phyloP scores from a whole-genome alignment of 2,113 vertebrate genomes.

The Odontophorus gujanensis region DNA sequence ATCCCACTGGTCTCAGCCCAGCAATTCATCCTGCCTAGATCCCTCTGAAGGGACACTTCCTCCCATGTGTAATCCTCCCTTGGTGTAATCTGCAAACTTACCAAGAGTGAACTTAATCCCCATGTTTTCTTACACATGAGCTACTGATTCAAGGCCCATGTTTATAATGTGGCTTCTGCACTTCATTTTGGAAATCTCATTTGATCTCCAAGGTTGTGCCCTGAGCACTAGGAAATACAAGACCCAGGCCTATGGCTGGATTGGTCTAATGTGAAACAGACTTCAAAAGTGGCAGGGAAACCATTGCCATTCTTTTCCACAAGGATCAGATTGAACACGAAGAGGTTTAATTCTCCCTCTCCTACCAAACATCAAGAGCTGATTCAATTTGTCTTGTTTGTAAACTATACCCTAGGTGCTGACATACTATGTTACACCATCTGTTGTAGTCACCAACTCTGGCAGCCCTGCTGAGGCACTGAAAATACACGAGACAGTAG shows the following conservation, averaged over 20 bases:
- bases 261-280: neutral
- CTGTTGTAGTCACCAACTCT: neutral
- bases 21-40: too few relatives aligned
- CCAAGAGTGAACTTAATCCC: too few relatives aligned
- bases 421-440: neutral
- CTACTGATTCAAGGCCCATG: neutral
- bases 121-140: neutral
- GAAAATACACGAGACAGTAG: neutral
- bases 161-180: neutral
- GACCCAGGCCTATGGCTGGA: neutral
- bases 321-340: neutral
- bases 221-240: neutral
- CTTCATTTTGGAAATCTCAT: neutral
- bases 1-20: too few relatives aligned
- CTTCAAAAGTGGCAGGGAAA: neutral
- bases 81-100: too few relatives aligned
- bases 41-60: too few relatives aligned
- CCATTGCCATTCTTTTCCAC: neutral
- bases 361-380: neutral
- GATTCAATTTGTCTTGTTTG: neutral
- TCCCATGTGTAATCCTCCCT: too few relatives aligned
- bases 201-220: slow-evolving; percentile 3
- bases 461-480: neutral
- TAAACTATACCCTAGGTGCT: neutral
- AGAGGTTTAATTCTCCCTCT: neutral